Evolutionary conservation across 1,140 invertebrate genomes (phyloP).

Genomic region (Heliconius nattereri): DNA sequence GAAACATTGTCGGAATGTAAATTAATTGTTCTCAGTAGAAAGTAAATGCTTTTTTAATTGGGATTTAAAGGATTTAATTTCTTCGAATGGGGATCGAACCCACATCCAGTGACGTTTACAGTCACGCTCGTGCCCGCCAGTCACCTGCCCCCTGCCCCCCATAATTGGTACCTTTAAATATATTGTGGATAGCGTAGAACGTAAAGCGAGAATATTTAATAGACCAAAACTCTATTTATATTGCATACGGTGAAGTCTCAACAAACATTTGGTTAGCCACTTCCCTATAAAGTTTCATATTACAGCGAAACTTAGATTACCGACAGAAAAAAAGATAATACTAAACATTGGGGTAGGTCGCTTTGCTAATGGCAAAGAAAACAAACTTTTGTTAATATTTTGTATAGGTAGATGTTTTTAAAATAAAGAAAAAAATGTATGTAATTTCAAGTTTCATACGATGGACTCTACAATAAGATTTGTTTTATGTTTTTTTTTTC

Average conservation of each 20-base stretch:
- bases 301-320: slow-evolving; percentile 14
- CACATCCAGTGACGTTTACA: too few species aligned
- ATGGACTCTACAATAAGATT: too few species aligned
- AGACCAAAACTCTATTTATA: neutral
- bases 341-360: neutral
- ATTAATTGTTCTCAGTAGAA: too few species aligned
- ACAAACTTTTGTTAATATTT: slow-evolving; percentile 2
- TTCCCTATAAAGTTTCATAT: slow-evolving; percentile 18
- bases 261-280: slow-evolving; percentile 47
- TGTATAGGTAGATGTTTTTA: neutral
- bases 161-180: too few species aligned
- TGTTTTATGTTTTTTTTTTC: neutral
- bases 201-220: neutral
- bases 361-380: slow-evolving; percentile 5
- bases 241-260: neutral
- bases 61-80: too few species aligned
- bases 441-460: too few species aligned
- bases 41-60: too few species aligned
- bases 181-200: too few species aligned
- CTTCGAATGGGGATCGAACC: too few species aligned
- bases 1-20: too few species aligned
- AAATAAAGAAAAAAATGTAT: neutral
- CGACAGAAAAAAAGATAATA: neutral
- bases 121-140: too few species aligned
- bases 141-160: too few species aligned